A percentile compares a stretch with the other conserved stretches of the same genome.
These are phyloP conservation scores for Leptopilina drosophilae DNA, from an alignment of 2,888 invertebrate genomes.

Conservation along the genomic window DNA sequence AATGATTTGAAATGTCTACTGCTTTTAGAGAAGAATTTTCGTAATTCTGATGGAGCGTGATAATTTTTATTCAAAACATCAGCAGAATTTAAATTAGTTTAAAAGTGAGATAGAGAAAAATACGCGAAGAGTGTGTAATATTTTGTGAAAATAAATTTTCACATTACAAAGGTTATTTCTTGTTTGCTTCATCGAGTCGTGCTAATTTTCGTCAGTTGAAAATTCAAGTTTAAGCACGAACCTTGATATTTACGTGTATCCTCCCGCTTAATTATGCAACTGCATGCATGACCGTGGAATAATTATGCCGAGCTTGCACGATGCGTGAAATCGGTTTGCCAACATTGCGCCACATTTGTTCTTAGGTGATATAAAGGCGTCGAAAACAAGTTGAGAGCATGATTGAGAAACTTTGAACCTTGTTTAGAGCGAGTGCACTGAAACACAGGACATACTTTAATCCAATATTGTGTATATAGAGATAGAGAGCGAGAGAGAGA, in stretches of 20 bases:
- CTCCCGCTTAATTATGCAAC: constrained; percentile 53
- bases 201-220: constrained; percentile 43
- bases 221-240: constrained; percentile 60
- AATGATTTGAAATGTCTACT: too few species aligned
- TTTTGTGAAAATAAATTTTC: constrained; percentile 10
- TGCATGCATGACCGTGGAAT: constrained; percentile 50
- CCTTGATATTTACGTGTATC: constrained; percentile 54
- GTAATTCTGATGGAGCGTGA: neutral
- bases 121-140: neutral
- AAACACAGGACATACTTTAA: neutral
- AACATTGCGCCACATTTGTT: constrained; percentile 44
- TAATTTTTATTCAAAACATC: neutral
- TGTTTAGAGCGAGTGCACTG: neutral
- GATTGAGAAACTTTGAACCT: constrained; percentile 8
- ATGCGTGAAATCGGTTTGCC: constrained; percentile 44
- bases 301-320: constrained; percentile 37
- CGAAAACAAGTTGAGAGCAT: constrained; percentile 14
- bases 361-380: constrained; percentile 12
- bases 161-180: neutral
- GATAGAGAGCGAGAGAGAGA: too few species aligned
- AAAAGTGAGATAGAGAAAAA: neutral
- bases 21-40: neutral
- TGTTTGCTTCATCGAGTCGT: constrained; percentile 26
- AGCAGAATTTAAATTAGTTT: neutral
- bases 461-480: too few species aligned